Percentiles rank a stretch among this genome's conserved stretches.
These are phyloP conservation scores for Rhagologus leucostigma DNA, from an alignment of 2,113 vertebrate genomes.

Conservation along the genomic window DNA sequence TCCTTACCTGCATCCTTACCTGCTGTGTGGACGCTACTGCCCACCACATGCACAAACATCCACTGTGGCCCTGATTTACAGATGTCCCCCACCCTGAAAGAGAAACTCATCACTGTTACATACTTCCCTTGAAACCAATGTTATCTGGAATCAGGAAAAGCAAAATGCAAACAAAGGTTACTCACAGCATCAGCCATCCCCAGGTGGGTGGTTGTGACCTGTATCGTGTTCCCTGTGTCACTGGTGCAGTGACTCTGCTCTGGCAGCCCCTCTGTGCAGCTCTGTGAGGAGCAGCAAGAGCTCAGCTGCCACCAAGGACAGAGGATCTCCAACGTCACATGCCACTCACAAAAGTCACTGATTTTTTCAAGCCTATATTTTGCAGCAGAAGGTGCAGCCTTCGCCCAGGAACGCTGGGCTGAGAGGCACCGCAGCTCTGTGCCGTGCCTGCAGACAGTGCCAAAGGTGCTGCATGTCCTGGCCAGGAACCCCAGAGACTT, in stretches of 20 bases:
- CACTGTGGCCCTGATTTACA: background rate
- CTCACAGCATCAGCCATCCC: background rate
- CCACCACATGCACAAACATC: too few relatives aligned
- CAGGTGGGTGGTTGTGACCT: background rate
- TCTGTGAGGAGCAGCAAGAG: background rate
- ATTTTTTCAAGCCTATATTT: background rate
- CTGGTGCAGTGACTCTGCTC: background rate
- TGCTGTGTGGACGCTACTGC: background rate
- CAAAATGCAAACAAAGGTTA: background rate
- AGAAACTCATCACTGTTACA: background rate
- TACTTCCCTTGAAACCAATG: background rate
- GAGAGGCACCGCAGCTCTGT: accelerated
- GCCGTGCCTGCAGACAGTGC: background rate
- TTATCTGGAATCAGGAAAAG: background rate
- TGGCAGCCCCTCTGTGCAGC: background rate
- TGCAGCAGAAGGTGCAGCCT: background rate
- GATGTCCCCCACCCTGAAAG: background rate
- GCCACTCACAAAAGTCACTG: background rate
- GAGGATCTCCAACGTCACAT: accelerated
- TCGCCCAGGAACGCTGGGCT: accelerated
- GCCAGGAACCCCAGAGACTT: background rate
- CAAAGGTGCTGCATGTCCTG: accelerated
- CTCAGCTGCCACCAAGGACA: background rate
- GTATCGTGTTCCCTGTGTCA: accelerated
- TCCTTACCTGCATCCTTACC: background rate